A percentile compares a stretch with the other conserved stretches of the same genome.
These are phyloP conservation scores for Scaptomyza hsui DNA, from an alignment of 1,140 invertebrate species.

Conservation along the genomic window DNA sequence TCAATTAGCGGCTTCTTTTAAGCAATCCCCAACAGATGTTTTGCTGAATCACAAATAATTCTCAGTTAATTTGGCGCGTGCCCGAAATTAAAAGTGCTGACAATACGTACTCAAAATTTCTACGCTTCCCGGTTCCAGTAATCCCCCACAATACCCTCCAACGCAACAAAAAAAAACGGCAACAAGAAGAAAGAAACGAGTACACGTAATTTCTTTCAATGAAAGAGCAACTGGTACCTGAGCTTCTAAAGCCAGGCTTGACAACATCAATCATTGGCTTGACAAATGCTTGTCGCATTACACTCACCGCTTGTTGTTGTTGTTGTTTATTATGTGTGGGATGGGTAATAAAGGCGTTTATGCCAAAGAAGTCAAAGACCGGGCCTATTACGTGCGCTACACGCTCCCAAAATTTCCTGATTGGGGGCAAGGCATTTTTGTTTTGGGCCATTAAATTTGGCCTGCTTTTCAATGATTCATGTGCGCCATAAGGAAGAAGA, in stretches of 20 bases:
- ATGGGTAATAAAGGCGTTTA: constrained; percentile 54
- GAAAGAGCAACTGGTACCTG: constrained; percentile 12
- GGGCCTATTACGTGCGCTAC: constrained; percentile 59
- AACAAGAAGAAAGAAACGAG: background rate
- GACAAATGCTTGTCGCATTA: constrained; percentile 56
- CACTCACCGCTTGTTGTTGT: too few relatives aligned
- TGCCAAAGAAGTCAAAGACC: constrained; percentile 48
- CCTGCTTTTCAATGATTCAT: constrained; percentile 50
- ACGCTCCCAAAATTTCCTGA: constrained; percentile 56
- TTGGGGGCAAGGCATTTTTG: constrained; percentile 13
- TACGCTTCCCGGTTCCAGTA: constrained; percentile 43
- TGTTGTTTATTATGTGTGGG: constrained; percentile 53
- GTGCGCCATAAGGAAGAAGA: constrained; percentile 46
- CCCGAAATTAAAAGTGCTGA: background rate
- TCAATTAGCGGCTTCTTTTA: constrained; percentile 1
- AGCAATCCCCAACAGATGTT: background rate
- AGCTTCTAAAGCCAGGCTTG: constrained; percentile 24
- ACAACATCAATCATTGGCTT: constrained; percentile 61
- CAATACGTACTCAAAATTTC: constrained; percentile 7
- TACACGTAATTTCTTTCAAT: constrained; percentile 37
- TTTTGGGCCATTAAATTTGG: constrained; percentile 19
- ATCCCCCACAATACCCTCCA: constrained; percentile 17
- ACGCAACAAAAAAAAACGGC: constrained; percentile 1
- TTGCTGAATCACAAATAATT: background rate
- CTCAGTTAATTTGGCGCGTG: constrained; percentile 13